phyloP scores from a whole-genome alignment of 2,113 vertebrate genomes.

The Ornithorhynchus anatinus region DNA sequence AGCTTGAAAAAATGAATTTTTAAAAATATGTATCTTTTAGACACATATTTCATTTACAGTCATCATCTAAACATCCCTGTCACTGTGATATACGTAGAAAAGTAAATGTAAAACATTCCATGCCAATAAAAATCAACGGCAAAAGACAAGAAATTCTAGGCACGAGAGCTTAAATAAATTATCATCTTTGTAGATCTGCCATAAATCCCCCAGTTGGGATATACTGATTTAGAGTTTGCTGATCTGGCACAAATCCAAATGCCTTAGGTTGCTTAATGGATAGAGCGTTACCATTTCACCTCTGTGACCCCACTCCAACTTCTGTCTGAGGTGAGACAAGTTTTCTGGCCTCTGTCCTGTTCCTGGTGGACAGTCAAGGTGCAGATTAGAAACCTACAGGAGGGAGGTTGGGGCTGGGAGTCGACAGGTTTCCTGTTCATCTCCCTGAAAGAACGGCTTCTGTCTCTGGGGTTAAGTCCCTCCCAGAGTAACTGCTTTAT shows the following conservation, averaged over 20 bases:
- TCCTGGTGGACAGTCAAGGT: neutral
- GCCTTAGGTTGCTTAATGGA: slow-evolving; percentile 33
- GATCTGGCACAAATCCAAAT: slow-evolving; percentile 28
- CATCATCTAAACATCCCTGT: slow-evolving; percentile 29
- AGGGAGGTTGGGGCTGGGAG: neutral
- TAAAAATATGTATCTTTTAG: slow-evolving; percentile 42
- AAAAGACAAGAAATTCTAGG: slow-evolving; percentile 45
- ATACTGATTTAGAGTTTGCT: slow-evolving; percentile 30
- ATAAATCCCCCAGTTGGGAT: slow-evolving; percentile 42
- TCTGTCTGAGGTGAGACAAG: slow-evolving; percentile 11
- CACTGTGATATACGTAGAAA: slow-evolving; percentile 35
- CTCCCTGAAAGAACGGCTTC: neutral
- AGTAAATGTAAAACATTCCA: slow-evolving; percentile 60
- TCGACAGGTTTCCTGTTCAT: neutral
- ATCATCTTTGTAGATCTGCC: slow-evolving; percentile 47
- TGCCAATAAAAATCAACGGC: slow-evolving; percentile 64
- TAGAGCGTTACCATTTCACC: slow-evolving; percentile 18
- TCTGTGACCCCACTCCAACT: slow-evolving; percentile 19
- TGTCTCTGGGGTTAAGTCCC: neutral
- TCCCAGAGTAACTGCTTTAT: rapidly evolving
- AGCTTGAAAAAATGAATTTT: slow-evolving; percentile 34
- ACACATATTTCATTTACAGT: slow-evolving; percentile 22
- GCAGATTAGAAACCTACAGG: neutral
- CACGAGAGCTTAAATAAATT: slow-evolving; percentile 57
- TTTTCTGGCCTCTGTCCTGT: neutral